Conservation (phyloP, 1,140 invertebrate species). For the Penaeus japonicus region DNA sequence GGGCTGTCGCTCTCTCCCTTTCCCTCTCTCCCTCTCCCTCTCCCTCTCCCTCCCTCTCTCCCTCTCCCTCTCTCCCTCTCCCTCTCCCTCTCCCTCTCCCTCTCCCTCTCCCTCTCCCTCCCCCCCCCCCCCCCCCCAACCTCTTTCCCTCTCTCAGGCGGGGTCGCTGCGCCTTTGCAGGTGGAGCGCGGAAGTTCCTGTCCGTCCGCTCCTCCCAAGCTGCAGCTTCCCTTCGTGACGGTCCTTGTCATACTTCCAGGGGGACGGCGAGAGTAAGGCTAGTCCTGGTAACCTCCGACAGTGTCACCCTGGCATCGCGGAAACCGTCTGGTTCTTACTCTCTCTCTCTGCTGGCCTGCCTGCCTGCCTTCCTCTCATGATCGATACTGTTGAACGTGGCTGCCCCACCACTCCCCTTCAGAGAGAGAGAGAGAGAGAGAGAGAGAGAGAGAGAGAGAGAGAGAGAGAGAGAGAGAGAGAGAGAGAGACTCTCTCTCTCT, state of each 20-base stretch:
- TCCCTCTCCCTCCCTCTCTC: background rate
- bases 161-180: too few relatives aligned
- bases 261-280: background rate
- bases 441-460: slow-evolving; percentile 16
- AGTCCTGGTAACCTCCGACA: background rate
- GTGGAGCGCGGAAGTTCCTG: too few relatives aligned
- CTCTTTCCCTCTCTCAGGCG: too few relatives aligned
- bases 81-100: background rate
- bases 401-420: too few relatives aligned
- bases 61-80: background rate
- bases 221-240: too few relatives aligned
- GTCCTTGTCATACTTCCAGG: background rate
- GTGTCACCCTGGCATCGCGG: background rate
- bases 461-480: background rate
- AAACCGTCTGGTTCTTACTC: background rate
- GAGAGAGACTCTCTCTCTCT: background rate
- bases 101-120: background rate
- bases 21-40: background rate
- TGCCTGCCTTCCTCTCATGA: background rate
- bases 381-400: too few relatives aligned
- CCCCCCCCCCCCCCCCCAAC: too few relatives aligned
- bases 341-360: too few relatives aligned
- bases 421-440: slow-evolving; percentile 13
- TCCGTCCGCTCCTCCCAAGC: too few relatives aligned
- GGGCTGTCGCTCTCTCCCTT: background rate